Percentiles rank a stretch among this genome's conserved stretches.
Evolutionary conservation across 2,113 vertebrate species (phyloP).

Genomic region (Myodes glareolus): DNA sequence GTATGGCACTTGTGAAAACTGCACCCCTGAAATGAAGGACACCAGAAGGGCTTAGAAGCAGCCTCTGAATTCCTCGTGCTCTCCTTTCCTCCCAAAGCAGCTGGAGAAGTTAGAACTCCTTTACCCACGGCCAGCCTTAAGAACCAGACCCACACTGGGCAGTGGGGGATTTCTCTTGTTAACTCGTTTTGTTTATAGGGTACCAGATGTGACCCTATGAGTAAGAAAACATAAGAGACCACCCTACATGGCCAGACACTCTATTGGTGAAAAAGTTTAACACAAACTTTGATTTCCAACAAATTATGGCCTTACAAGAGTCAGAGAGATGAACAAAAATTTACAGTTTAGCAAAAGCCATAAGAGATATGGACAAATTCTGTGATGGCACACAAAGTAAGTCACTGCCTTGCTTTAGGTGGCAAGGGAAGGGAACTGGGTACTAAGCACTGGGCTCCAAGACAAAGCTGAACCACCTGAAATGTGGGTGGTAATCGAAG

Average conservation of each 20-base stretch:
- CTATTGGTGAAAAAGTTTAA: neutral
- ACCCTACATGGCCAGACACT: neutral
- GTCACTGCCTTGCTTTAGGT: neutral
- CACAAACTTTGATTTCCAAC: neutral
- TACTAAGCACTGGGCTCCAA: neutral
- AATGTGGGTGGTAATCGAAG: neutral
- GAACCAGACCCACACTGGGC: neutral
- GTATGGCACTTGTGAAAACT: neutral
- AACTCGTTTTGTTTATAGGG: neutral
- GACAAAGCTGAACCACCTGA: neutral
- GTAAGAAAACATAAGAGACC: neutral
- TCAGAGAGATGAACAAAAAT: conserved; percentile 9
- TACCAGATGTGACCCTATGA: neutral
- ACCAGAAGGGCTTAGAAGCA: neutral
- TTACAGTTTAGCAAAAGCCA: neutral
- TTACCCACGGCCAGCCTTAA: neutral
- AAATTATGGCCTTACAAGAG: conserved; percentile 33
- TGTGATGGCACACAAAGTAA: neutral
- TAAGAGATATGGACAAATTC: neutral
- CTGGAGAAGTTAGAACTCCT: neutral
- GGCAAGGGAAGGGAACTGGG: neutral
- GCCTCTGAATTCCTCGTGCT: neutral
- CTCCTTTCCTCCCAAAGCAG: neutral
- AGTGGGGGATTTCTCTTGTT: neutral
- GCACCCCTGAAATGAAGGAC: neutral